Conservation (phyloP, 2,888 invertebrate species). For the Drosophila seclusa region DNA sequence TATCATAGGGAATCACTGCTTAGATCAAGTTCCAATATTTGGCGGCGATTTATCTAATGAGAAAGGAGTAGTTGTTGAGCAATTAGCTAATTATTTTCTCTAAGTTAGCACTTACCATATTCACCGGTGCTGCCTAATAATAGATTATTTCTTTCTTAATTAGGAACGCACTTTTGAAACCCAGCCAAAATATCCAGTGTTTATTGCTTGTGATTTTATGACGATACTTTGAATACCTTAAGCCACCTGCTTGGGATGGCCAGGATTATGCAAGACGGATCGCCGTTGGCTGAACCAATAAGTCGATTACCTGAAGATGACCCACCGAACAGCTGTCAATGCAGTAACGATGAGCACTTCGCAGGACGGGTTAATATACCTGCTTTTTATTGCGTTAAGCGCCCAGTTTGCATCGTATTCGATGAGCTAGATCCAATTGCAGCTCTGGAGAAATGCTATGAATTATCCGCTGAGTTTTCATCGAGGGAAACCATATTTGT, state of each 20-base stretch:
- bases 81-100: too few species aligned
- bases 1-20: slow-evolving; percentile 55
- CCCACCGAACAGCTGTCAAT: slow-evolving; percentile 29
- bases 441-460: slow-evolving; percentile 13
- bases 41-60: slow-evolving; percentile 56
- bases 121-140: slow-evolving; percentile 35
- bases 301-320: slow-evolving; percentile 50
- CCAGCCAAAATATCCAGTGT: slow-evolving; percentile 2
- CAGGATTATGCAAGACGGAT: not conserved
- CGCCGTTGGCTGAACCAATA: not conserved
- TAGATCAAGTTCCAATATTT: slow-evolving; percentile 62
- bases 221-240: slow-evolving; percentile 42
- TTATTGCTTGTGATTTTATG: slow-evolving; percentile 19
- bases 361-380: slow-evolving; percentile 21
- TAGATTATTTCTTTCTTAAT: slow-evolving; percentile 38
- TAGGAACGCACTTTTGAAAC: slow-evolving; percentile 47
- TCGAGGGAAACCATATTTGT: slow-evolving; percentile 8
- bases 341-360: not conserved
- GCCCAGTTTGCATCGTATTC: slow-evolving; percentile 25
- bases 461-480: not conserved
- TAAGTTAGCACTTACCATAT: slow-evolving; percentile 55
- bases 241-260: slow-evolving; percentile 8
- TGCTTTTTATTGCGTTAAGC: not conserved
- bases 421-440: slow-evolving; percentile 27
- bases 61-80: not conserved